Evolutionary conservation across 2,888 invertebrate species (phyloP), one percentile per base, ranked within the genome.

Genomic region (Hirtodrosophila alboralis): DNA sequence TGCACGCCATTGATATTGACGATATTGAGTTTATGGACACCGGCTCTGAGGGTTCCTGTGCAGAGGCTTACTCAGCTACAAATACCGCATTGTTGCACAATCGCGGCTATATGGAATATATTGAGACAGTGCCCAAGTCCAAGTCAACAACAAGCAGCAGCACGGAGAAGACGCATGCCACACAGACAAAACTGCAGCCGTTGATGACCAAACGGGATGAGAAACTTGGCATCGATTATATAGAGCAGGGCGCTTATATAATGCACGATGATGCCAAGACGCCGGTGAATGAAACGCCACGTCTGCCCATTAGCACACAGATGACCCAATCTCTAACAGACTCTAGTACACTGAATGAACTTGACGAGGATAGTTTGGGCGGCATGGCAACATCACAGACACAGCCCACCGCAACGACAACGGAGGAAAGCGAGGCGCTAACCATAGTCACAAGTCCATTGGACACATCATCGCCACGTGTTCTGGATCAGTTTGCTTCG

Each of bases 21-120:
- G 94, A 95, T 84, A 95, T 96, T 69, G 96, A 96, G 86, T 97
- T 95, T 86, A 96, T 95, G 92, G 97, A 97, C 86, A 96, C 96
- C 0, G 96, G 96, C 0, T 96, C 95, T 0, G 95, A 95, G 84
- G 95, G 95, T n/a, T 93, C 94, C 13, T 93, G 94, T 10, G 91
- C 94, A 3, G 95, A 94, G 75, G 93, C 92, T 9, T 90, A 92
- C 27, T 92, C 92, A 6, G 92, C 93, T 3, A 91, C 91, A 1
- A 93, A 93, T 60, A 90, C 92, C 37, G 91, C 92, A 0, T 63
- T 91, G 49, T 76, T 93, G 9, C 92, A 92, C 60, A 94, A 94
- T 88, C 92, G 93, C 14, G 94, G 94, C 1, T 95, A 94, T 78
- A 91, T 94, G 36, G 92, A 94, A 76, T 94, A 94, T 78, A 93